A percentile compares a stretch with the other conserved stretches of the same genome.
Conservation (phyloP, 2,888 invertebrate genomes). For the Ormyrus nitidulus region DNA sequence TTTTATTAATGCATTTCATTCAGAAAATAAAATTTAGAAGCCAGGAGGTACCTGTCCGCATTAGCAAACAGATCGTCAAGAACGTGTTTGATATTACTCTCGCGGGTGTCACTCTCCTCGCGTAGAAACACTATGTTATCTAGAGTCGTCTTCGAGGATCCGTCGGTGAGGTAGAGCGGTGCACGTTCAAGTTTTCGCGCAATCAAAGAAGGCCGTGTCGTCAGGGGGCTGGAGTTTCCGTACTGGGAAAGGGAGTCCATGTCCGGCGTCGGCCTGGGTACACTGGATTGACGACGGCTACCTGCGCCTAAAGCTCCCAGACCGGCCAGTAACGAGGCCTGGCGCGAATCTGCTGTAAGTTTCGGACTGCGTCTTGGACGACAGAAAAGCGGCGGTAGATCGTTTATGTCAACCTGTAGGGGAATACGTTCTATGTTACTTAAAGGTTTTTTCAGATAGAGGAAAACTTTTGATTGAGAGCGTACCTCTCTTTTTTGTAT, state of each 20-base stretch:
- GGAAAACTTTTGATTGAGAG: no score
- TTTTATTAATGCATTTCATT: no score
- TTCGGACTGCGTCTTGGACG: slow-evolving; percentile 88
- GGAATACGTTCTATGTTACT: no score
- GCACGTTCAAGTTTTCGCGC: slow-evolving; percentile 75
- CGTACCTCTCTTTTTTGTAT: slow-evolving; percentile 77
- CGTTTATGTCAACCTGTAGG: slow-evolving; percentile 69
- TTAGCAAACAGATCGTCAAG: slow-evolving; percentile 68
- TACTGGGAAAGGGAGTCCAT: slow-evolving; percentile 71
- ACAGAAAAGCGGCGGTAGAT: slow-evolving; percentile 86
- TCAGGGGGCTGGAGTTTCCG: slow-evolving; percentile 77
- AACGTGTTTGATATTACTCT: slow-evolving; percentile 68
- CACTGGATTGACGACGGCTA: slow-evolving; percentile 82
- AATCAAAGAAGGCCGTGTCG: slow-evolving; percentile 64
- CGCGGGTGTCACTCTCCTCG: slow-evolving; percentile 64
- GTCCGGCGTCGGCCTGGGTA: slow-evolving; percentile 75
- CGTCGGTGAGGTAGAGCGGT: slow-evolving; percentile 77
- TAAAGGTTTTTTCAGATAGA: no score
- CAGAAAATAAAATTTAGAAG: no score
- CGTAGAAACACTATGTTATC: slow-evolving; percentile 69
- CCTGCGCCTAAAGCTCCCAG: slow-evolving; percentile 77
- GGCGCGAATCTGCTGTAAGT: slow-evolving; percentile 85
- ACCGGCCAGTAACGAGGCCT: slow-evolving; percentile 84
- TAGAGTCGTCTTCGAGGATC: slow-evolving; percentile 76
- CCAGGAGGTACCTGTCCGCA: slow-evolving; percentile 14